phyloP scores from a whole-genome alignment of 2,888 invertebrate genomes.

The Tetragonisca angustula region DNA sequence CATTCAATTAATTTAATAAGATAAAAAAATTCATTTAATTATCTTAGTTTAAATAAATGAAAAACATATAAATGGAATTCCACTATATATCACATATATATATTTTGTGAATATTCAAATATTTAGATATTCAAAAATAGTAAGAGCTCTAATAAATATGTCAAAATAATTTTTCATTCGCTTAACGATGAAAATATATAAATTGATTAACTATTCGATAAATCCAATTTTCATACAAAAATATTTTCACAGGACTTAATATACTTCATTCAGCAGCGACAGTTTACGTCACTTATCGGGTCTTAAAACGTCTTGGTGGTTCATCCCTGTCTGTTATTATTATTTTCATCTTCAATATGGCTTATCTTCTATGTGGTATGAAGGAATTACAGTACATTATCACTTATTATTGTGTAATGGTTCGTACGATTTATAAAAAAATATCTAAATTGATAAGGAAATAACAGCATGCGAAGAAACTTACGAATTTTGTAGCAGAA shows the following conservation, averaged over 20 bases:
- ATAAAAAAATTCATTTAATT: no score
- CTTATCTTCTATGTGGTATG: conserved; percentile 88
- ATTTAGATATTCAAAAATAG: no score
- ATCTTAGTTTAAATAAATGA: no score
- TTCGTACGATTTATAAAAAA: background rate
- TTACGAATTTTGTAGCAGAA: background rate
- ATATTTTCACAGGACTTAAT: conserved; percentile 85
- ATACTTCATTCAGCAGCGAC: conserved; percentile 91
- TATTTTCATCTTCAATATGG: conserved; percentile 93
- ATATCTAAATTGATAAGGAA: background rate
- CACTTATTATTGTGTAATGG: background rate
- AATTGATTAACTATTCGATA: background rate
- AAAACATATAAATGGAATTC: no score
- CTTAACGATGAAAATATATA: background rate
- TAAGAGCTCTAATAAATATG: no score
- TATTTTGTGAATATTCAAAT: no score
- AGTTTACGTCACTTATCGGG: conserved; percentile 89
- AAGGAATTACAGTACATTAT: background rate
- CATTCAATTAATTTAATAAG: no score
- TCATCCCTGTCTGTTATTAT: conserved; percentile 88
- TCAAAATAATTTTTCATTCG: background rate
- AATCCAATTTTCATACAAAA: background rate
- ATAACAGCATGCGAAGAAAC: background rate
- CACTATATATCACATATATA: no score
- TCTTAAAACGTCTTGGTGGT: conserved; percentile 88